Conservation (phyloP, 2,113 vertebrate species). For the Gasterosteus aculeatus region DNA sequence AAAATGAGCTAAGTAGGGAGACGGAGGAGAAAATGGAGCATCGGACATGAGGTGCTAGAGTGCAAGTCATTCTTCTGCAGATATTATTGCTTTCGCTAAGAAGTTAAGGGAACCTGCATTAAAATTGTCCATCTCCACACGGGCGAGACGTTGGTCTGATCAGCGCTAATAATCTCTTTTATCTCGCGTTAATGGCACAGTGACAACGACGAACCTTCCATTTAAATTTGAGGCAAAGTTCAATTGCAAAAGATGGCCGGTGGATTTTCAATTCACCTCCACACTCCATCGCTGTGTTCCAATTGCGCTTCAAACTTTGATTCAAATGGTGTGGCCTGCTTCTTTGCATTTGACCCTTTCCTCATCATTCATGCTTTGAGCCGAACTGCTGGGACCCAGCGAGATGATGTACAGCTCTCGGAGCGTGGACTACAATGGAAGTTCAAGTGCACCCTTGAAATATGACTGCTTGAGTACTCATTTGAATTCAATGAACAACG, state of each 20-base stretch:
- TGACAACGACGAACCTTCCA: slow-evolving; percentile 69
- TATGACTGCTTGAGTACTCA: slow-evolving; percentile 58
- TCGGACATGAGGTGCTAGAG: slow-evolving; percentile 72
- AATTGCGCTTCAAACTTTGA: slow-evolving; percentile 74
- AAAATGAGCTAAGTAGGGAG: slow-evolving; percentile 69
- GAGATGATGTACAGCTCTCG: slow-evolving; percentile 49
- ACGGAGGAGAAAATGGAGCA: slow-evolving; percentile 50
- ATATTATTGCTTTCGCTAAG: slow-evolving; percentile 73
- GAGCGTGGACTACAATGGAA: slow-evolving; percentile 52
- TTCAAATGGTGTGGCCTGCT: slow-evolving; percentile 62
- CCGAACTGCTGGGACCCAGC: slow-evolving; percentile 58
- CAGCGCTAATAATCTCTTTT: slow-evolving; percentile 80
- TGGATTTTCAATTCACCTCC: slow-evolving; percentile 61
- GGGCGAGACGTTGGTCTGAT: slow-evolving; percentile 76
- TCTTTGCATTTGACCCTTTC: slow-evolving; percentile 74
- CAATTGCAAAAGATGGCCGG: slow-evolving; percentile 68
- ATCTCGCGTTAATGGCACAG: slow-evolving; percentile 75
- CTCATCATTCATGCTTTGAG: slow-evolving; percentile 68
- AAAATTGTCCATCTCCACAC: slow-evolving; percentile 76
- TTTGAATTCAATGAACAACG: slow-evolving; percentile 63
- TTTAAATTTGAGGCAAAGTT: slow-evolving; percentile 81
- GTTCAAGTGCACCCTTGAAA: slow-evolving; percentile 73
- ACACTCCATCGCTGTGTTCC: slow-evolving; percentile 48
- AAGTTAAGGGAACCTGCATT: slow-evolving; percentile 60
- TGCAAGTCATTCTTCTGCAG: slow-evolving; percentile 76